Evolutionary conservation across 2,888 invertebrate genomes (phyloP), one percentile per base, ranked within the genome.

Genomic region (Schrankia costaestrigalis): DNA sequence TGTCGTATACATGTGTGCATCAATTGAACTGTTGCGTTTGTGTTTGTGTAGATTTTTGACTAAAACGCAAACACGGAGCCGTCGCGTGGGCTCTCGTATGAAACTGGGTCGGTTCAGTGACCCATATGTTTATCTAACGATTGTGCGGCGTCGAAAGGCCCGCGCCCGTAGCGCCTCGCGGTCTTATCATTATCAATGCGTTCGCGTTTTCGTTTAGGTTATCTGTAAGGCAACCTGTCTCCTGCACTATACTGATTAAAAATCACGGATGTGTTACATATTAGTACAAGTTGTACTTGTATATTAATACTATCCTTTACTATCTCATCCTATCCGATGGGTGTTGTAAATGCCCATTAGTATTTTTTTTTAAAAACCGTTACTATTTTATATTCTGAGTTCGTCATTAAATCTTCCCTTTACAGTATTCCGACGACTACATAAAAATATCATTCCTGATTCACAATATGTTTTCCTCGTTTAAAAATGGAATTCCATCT

Each of bases 61-160:
- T 66, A 74, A 81, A 78, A 68, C 70, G 47, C 75, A 63, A 74
- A 72, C 76, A 74, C 73, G 54, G 53, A 51, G 56, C 47, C 51
- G 50, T 63, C 58, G 73, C 65, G 63, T 63, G 57, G 56, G 61
- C 60, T 71, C 63, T 69, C 62, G 38, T 61, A 63, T 50, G 65
- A 78, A 87, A 82, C 81, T 87, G 63, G 87, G 87, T 85, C 86
- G 83, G 87, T 86, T 87, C 87, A 87, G 72, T 81, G 85, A 84
- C 86, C 87, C 71, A 86, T 85, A 81, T 87, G 87, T 87, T 87
- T 87, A 85, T 86, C 86, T 86, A 84, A 75, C 70, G 77, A 83
- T 82, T 80, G 82, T 73, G 70, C 64, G 62, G 71, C 63, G 62
- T 6, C 72, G 72, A 70, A 74, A 71, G 65, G 64, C 67, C 51